Conservation (phyloP, 2,113 vertebrate genomes). For the Albula goreensis region DNA sequence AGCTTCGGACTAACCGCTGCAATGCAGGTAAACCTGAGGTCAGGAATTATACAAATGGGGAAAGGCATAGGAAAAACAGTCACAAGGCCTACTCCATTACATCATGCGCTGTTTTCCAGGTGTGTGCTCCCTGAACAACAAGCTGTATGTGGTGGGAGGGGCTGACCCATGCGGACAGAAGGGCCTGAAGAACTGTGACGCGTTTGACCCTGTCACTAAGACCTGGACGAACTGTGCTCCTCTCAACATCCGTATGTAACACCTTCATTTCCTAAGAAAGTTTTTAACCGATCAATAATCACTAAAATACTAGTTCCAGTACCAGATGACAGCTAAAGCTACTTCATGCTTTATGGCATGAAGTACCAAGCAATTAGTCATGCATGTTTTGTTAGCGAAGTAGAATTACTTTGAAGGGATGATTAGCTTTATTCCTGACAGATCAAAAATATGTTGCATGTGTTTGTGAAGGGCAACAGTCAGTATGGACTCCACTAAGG, state of each 20-base stretch:
- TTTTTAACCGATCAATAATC: not conserved
- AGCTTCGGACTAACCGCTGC: slow-evolving; percentile 94
- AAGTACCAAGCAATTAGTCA: not conserved
- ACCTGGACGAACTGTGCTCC: slow-evolving; percentile 89
- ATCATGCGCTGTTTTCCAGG: slow-evolving; percentile 61
- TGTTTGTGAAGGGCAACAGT: too few relatives aligned
- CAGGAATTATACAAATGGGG: not conserved
- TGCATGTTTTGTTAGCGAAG: too few relatives aligned
- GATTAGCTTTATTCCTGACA: too few relatives aligned
- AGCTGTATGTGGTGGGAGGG: slow-evolving; percentile 91
- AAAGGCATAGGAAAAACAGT: not conserved
- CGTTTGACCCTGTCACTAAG: slow-evolving; percentile 90
- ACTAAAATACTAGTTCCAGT: not conserved
- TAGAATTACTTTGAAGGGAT: too few relatives aligned
- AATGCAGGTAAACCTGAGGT: slow-evolving; percentile 80
- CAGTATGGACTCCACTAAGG: too few relatives aligned
- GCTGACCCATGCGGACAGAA: slow-evolving; percentile 98
- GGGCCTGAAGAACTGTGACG: slow-evolving; percentile 95
- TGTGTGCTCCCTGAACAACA: slow-evolving; percentile 89
- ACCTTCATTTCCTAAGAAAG: slow-evolving; percentile 16
- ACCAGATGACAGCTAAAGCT: not conserved
- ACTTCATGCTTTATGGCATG: too few relatives aligned
- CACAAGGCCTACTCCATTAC: not conserved
- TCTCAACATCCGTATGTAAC: slow-evolving; percentile 87
- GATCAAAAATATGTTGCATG: too few relatives aligned